Evolutionary conservation across 2,888 invertebrate genomes (phyloP).

Genomic region (Drosophila mimica): DNA sequence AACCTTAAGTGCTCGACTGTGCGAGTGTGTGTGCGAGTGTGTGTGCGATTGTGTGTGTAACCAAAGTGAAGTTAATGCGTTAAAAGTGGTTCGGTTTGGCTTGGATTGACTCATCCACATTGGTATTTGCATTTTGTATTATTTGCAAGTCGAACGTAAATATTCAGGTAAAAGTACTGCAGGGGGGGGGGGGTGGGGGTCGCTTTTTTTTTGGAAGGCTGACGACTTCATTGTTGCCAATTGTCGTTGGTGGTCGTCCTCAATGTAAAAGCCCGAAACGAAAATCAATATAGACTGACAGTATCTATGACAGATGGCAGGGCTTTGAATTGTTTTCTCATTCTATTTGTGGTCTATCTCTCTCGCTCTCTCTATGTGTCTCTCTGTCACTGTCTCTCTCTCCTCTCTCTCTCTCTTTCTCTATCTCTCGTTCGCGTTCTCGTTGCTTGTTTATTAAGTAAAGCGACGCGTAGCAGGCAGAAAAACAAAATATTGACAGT

Average conservation of each 20-base stretch:
- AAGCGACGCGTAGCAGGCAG: conserved; percentile 54
- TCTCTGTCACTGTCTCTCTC: conserved; percentile 9
- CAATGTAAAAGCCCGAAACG: conserved; percentile 9
- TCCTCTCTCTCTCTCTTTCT: conserved; percentile 4
- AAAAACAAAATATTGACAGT: conserved; percentile 33
- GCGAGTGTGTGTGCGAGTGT: conserved; percentile 1
- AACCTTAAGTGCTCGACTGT: conserved; percentile 36
- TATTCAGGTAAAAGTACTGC: conserved; percentile 61
- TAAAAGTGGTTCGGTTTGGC: conserved; percentile 74
- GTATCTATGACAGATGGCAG: conserved; percentile 78
- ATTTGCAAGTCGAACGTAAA: conserved; percentile 72
- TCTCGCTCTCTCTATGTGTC: conserved; percentile 5
- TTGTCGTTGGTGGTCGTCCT: conserved; percentile 39
- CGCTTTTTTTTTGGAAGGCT: conserved; percentile 2
- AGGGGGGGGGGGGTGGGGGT: neutral
- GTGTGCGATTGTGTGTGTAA: conserved; percentile 29
- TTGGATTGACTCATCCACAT: conserved; percentile 57
- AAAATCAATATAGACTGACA: conserved; percentile 72
- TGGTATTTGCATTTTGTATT: conserved; percentile 73
- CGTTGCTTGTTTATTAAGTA: conserved; percentile 68
- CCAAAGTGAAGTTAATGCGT: conserved; percentile 77
- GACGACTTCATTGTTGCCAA: conserved; percentile 63
- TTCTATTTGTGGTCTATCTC: conserved; percentile 18
- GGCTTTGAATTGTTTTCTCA: conserved; percentile 53
- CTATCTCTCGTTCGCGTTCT: neutral